phyloP scores from a whole-genome alignment of 2,888 invertebrate genomes.

The Lagria hirta region DNA sequence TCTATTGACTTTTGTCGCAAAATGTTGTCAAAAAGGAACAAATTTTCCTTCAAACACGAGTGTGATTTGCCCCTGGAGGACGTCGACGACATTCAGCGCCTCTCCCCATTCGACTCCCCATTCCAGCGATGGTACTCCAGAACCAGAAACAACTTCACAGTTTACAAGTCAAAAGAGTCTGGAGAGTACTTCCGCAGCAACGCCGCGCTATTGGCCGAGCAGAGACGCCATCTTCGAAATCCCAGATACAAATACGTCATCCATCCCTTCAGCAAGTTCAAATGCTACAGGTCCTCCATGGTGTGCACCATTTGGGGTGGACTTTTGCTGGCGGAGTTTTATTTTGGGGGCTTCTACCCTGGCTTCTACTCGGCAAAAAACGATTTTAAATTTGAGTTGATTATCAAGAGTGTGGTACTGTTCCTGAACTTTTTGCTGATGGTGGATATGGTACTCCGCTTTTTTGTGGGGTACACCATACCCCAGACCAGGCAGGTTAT shows the following conservation, averaged over 20 bases:
- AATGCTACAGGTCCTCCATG: conserved; percentile 1
- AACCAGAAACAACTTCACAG: background rate
- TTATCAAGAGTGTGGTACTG: background rate
- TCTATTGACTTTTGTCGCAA: too few relatives aligned
- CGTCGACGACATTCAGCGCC: background rate
- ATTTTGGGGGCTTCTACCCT: background rate
- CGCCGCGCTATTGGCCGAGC: background rate
- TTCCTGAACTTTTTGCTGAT: conserved; percentile 2
- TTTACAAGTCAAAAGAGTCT: background rate
- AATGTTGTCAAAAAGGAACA: conserved; percentile 1
- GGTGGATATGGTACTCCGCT: conserved; percentile 45
- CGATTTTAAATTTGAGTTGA: background rate
- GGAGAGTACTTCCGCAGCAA: background rate
- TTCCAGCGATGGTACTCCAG: background rate
- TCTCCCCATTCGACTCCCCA: background rate
- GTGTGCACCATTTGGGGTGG: conserved; percentile 1
- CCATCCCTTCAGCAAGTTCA: conserved; percentile 3
- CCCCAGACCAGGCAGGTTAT: conserved; percentile 31
- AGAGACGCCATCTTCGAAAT: background rate
- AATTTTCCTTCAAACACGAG: background rate
- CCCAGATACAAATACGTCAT: background rate
- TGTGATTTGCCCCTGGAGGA: background rate
- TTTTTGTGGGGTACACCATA: conserved; percentile 44
- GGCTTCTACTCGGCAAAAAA: background rate
- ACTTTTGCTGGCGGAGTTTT: background rate